Evolutionary conservation across 2,113 vertebrate genomes (phyloP).

Genomic region (Saiga tatarica): DNA sequence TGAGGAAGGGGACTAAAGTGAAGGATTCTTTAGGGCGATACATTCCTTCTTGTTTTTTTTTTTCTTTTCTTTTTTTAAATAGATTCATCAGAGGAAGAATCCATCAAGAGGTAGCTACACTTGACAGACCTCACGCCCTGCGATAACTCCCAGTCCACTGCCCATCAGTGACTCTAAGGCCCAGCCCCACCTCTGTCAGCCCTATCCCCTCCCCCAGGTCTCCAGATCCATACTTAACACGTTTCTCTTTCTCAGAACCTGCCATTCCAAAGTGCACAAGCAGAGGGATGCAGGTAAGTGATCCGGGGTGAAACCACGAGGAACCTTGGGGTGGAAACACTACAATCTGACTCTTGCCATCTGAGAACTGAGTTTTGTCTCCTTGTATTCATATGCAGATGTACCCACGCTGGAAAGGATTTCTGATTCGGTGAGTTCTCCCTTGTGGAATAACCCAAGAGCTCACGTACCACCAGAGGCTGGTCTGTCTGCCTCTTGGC

Average conservation of each 20-base stretch:
- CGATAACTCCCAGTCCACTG: too few relatives aligned
- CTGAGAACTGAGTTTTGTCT: neutral
- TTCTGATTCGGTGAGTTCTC: neutral
- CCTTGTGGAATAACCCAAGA: fast-evolving
- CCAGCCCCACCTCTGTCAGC: neutral
- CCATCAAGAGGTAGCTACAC: neutral
- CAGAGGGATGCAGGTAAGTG: neutral
- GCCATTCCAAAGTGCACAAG: neutral
- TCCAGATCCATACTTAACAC: neutral
- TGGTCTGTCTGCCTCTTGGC: neutral
- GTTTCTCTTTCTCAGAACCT: neutral
- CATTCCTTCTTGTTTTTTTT: neutral
- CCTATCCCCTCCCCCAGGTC: neutral
- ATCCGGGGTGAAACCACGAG: neutral
- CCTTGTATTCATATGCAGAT: neutral
- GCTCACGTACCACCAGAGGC: neutral
- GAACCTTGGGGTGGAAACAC: neutral
- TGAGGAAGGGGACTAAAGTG: neutral
- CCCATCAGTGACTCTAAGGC: fast-evolving
- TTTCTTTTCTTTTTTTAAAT: neutral
- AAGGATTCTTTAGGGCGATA: neutral
- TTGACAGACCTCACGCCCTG: fast-evolving
- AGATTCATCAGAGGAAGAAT: conserved; percentile 9
- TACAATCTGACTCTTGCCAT: too few relatives aligned
- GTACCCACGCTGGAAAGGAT: neutral